Evolutionary conservation across 2,888 invertebrate genomes (phyloP).

Genomic region (Drosophila flavopinicola): DNA sequence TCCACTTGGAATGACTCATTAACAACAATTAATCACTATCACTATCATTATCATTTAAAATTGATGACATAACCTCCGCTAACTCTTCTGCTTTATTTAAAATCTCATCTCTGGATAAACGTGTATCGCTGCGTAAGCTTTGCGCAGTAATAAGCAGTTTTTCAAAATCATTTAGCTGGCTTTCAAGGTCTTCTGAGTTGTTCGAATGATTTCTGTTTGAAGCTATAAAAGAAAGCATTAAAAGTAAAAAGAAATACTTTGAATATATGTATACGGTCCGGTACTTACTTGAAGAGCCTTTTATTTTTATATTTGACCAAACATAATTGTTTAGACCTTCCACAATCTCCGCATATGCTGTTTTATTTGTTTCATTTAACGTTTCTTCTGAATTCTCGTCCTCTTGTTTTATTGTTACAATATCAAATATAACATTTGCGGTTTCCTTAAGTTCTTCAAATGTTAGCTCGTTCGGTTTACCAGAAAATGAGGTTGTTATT

Average conservation of each 20-base stretch:
- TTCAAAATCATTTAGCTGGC: slow-evolving; percentile 65
- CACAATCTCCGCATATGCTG: slow-evolving; percentile 41
- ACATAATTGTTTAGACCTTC: slow-evolving; percentile 52
- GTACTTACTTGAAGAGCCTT: slow-evolving; percentile 31
- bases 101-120: slow-evolving; percentile 60
- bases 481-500: slow-evolving; percentile 39
- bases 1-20: slow-evolving; percentile 9
- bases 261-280: not conserved
- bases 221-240: slow-evolving; percentile 5
- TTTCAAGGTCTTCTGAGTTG: slow-evolving; percentile 55
- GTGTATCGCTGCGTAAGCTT: slow-evolving; percentile 54
- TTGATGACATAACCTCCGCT: slow-evolving; percentile 60
- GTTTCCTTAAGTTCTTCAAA: slow-evolving; percentile 50
- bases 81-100: slow-evolving; percentile 62
- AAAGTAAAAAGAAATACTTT: not conserved
- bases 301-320: slow-evolving; percentile 51
- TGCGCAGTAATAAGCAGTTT: slow-evolving; percentile 64
- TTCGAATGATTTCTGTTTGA: slow-evolving; percentile 21
- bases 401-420: slow-evolving; percentile 49
- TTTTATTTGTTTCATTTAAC: slow-evolving; percentile 18
- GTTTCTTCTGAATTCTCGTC: slow-evolving; percentile 24
- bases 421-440: slow-evolving; percentile 53
- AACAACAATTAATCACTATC: slow-evolving; percentile 58
- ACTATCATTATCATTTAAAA: slow-evolving; percentile 66
- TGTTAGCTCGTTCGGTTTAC: slow-evolving; percentile 44